Percentiles rank a stretch among this genome's conserved stretches.
These are phyloP conservation scores for Suncus etruscus DNA, from an alignment of 2,113 vertebrate genomes.

Conservation along the genomic window DNA sequence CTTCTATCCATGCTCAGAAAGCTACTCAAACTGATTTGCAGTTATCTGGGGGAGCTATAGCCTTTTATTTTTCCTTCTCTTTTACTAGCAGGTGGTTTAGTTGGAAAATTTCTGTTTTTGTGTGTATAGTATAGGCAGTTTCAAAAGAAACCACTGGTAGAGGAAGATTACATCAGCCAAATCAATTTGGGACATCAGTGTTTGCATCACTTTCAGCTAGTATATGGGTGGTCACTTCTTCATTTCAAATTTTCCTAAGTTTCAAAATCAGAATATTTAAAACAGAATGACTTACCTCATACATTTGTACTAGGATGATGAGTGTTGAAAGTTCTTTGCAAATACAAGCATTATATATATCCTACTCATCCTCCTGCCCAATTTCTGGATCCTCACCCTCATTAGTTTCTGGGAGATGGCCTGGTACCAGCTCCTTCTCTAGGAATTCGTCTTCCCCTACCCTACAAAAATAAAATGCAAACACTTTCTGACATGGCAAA, in stretches of 20 bases:
- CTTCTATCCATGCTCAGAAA: neutral
- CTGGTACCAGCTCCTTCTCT: slow-evolving; percentile 51
- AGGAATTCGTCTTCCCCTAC: slow-evolving; percentile 67
- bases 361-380: slow-evolving; percentile 37
- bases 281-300: slow-evolving; percentile 27
- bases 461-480: slow-evolving; percentile 70
- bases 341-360: neutral
- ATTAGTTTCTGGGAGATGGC: slow-evolving; percentile 64
- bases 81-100: neutral
- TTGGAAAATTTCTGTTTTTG: neutral
- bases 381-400: slow-evolving; percentile 13
- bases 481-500: slow-evolving; percentile 68
- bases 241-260: slow-evolving; percentile 44
- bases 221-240: neutral
- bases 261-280: slow-evolving; percentile 41
- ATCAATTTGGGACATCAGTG: neutral
- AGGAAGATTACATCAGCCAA: neutral
- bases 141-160: neutral
- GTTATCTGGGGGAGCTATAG: slow-evolving; percentile 9
- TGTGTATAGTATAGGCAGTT: neutral
- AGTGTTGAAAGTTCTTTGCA: slow-evolving; percentile 36
- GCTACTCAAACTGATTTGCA: neutral
- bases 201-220: neutral
- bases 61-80: neutral
- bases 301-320: neutral